Conservation (phyloP, 2,888 invertebrate genomes). For the Keiferia lycopersicella region DNA sequence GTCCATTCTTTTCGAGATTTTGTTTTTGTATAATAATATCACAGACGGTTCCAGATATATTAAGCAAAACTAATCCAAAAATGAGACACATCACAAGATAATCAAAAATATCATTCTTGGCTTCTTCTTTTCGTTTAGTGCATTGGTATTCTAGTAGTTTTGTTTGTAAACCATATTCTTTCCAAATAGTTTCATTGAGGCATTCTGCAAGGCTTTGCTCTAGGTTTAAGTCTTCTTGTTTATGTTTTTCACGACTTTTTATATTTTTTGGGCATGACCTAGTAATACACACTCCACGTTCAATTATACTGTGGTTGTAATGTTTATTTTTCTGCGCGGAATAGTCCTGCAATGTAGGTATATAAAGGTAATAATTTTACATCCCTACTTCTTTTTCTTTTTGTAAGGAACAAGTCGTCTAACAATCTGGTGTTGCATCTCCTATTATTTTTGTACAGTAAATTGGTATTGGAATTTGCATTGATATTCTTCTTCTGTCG, state of each 20-base stretch:
- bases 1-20: not conserved
- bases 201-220: slow-evolving; percentile 34
- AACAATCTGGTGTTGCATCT: too few relatives aligned
- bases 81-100: not conserved
- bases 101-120: slow-evolving; percentile 5
- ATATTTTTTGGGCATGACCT: slow-evolving; percentile 5
- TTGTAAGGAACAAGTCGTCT: too few relatives aligned
- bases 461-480: too few relatives aligned
- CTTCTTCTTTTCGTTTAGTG: not conserved
- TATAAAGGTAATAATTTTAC: too few relatives aligned
- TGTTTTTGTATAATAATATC: not conserved
- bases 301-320: slow-evolving; percentile 33
- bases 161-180: slow-evolving; percentile 5
- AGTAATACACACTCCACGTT: slow-evolving; percentile 1
- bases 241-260: not conserved
- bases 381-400: too few relatives aligned
- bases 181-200: slow-evolving; percentile 33
- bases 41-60: slow-evolving; percentile 6
- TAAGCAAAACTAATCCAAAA: not conserved
- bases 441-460: too few relatives aligned
- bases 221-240: not conserved
- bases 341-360: slow-evolving; percentile 35
- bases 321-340: slow-evolving; percentile 35
- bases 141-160: not conserved
- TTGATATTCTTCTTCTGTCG: too few relatives aligned